Conservation (phyloP, 1,140 invertebrate genomes). For the Oncopeltus fasciatus region DNA sequence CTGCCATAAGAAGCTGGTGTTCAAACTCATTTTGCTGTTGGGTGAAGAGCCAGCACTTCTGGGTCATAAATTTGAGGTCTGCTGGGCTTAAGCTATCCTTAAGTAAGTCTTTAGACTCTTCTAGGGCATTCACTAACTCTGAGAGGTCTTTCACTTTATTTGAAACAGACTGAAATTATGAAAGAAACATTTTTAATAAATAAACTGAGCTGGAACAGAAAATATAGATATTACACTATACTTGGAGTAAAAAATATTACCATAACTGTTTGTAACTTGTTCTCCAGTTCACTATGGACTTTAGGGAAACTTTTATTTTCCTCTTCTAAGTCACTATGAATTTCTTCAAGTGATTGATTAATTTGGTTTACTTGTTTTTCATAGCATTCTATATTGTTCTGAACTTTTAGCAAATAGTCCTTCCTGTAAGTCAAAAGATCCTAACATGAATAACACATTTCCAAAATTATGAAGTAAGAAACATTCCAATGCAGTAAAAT, state of each 20-base stretch:
- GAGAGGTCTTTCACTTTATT: constrained; percentile 11
- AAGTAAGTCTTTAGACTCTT: constrained; percentile 62
- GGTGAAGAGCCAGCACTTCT: constrained; percentile 54
- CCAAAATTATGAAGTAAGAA: no score
- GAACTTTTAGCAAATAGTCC: constrained; percentile 8
- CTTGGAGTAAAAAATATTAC: background rate
- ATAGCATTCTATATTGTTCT: constrained; percentile 5
- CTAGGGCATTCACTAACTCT: constrained; percentile 20
- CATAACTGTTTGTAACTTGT: background rate
- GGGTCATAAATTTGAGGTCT: constrained; percentile 70
- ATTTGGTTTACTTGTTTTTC: background rate
- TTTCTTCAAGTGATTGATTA: background rate
- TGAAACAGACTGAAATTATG: constrained; percentile 6
- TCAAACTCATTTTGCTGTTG: constrained; percentile 67
- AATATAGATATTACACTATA: constrained; percentile 14
- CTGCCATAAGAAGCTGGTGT: constrained; percentile 56
- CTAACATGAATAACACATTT: no score
- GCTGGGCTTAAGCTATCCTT: constrained; percentile 69
- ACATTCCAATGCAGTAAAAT: no score
- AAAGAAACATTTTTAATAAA: background rate
- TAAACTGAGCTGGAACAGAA: background rate
- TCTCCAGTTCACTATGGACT: background rate
- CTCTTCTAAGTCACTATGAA: background rate
- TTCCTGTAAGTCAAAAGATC: no score
- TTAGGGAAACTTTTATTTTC: background rate